Conservation (phyloP, 2,888 invertebrate species). For the Melieria omissa region DNA sequence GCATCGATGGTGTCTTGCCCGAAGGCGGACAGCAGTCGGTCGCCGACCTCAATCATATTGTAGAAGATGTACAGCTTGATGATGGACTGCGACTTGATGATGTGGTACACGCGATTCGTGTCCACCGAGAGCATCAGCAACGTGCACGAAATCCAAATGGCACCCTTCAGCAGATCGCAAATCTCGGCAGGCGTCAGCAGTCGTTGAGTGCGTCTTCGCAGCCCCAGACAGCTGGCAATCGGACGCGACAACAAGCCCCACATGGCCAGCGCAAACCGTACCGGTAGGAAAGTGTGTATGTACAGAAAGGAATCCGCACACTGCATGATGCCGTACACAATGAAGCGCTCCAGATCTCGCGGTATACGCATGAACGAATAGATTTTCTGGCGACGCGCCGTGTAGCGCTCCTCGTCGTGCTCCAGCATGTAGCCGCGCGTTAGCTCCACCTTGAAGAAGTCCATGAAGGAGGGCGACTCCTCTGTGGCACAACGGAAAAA, state of each 20-base stretch:
- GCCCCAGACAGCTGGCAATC: constrained; percentile 80
- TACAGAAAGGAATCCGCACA: constrained; percentile 98
- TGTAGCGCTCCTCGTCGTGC: constrained; percentile 94
- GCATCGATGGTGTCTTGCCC: constrained; percentile 99
- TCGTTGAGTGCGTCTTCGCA: constrained; percentile 68
- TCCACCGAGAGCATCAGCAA: constrained; percentile 89
- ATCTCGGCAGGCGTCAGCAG: constrained; percentile 88
- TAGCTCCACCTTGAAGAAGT: constrained; percentile 87
- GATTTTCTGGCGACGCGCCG: constrained; percentile 92
- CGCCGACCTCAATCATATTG: constrained; percentile 99
- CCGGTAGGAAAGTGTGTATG: constrained; percentile 96
- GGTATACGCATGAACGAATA: constrained; percentile 98
- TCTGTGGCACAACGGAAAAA: constrained; percentile 20
- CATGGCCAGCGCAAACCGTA: constrained; percentile 88
- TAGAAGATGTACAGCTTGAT: constrained; percentile 99
- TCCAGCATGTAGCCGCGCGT: constrained; percentile 93
- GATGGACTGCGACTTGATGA: constrained; percentile 96
- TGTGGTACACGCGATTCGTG: constrained; percentile 97
- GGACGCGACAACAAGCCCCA: constrained; percentile 83
- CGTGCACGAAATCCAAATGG: constrained; percentile 84
- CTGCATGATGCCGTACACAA: constrained; percentile 93
- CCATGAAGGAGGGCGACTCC: constrained; percentile 64
- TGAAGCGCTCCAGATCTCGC: constrained; percentile 89
- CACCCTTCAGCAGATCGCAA: constrained; percentile 95
- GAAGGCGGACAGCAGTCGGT: constrained; percentile 93